Percentiles rank a stretch among this genome's conserved stretches.
These are phyloP conservation scores for Remorina albescens DNA, from an alignment of 2,797 vertebrate species.

Conservation along the genomic window DNA sequence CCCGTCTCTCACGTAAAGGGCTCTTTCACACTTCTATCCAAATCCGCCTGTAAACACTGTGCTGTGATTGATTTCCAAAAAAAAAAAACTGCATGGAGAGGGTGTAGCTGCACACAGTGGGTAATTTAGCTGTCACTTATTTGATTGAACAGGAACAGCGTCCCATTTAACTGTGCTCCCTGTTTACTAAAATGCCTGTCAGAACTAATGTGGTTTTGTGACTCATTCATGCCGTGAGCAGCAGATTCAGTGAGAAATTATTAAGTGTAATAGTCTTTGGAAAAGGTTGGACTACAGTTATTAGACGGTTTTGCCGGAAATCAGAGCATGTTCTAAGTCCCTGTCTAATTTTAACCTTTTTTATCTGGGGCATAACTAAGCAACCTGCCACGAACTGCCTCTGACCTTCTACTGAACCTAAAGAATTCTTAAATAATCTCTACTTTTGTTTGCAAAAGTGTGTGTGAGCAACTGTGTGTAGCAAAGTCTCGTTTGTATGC, in stretches of 20 bases:
- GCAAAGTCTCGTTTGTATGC: not conserved
- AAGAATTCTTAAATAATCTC: conserved; percentile 51
- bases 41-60: conserved; percentile 45
- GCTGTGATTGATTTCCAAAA: conserved; percentile 29
- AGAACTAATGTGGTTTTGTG: conserved; percentile 37
- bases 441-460: conserved; percentile 24
- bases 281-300: conserved; percentile 57
- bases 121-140: conserved; percentile 57
- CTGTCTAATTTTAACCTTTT: conserved; percentile 61
- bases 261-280: conserved; percentile 36
- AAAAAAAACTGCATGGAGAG: conserved; percentile 5
- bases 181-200: conserved; percentile 61
- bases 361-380: conserved; percentile 47
- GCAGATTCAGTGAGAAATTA: conserved; percentile 38
- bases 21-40: conserved; percentile 24
- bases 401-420: conserved; percentile 62
- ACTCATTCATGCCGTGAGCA: conserved; percentile 37
- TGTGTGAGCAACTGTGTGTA: not conserved
- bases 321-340: conserved; percentile 42
- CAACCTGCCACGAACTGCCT: conserved; percentile 44
- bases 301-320: conserved; percentile 36
- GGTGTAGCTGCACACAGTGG: conserved; percentile 28
- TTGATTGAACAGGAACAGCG: conserved; percentile 38
- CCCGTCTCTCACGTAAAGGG: not conserved
- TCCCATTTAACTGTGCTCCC: conserved; percentile 45